phyloP scores from a whole-genome alignment of 1,140 invertebrate species.

The Sminthurinus signatus region DNA sequence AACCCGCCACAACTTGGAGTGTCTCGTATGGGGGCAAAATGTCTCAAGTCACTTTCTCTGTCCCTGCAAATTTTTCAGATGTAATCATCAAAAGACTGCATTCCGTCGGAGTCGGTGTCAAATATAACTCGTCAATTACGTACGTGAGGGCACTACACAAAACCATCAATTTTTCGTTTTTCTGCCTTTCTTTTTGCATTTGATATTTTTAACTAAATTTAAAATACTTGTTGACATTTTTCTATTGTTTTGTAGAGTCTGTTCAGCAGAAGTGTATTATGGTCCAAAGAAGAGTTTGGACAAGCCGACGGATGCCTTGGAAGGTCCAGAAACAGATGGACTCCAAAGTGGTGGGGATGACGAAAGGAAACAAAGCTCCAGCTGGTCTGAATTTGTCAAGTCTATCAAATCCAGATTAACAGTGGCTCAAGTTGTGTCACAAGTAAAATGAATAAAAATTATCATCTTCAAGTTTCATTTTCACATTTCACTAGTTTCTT shows the following conservation, averaged over 20 bases:
- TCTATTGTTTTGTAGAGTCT: constrained; percentile 18
- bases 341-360: too few species aligned
- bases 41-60: constrained; percentile 24
- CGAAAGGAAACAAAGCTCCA: background rate
- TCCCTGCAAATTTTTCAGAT: constrained; percentile 10
- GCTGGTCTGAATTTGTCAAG: constrained; percentile 60
- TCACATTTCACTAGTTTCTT: too few species aligned
- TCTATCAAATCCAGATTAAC: constrained; percentile 71
- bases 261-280: constrained; percentile 14
- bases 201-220: background rate
- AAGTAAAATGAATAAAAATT: too few species aligned
- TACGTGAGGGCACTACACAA: too few species aligned
- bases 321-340: background rate
- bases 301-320: background rate
- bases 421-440: constrained; percentile 76
- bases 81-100: constrained; percentile 27
- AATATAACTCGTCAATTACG: constrained; percentile 33
- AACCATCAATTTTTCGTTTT: too few species aligned
- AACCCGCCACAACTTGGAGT: constrained; percentile 5
- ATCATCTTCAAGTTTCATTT: too few species aligned
- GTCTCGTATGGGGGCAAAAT: constrained; percentile 19
- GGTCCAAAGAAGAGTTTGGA: background rate
- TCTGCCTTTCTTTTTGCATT: background rate
- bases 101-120: constrained; percentile 28
- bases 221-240: background rate